phyloP scores from a whole-genome alignment of 2,113 vertebrate genomes.

The Sebastes schlegelii region DNA sequence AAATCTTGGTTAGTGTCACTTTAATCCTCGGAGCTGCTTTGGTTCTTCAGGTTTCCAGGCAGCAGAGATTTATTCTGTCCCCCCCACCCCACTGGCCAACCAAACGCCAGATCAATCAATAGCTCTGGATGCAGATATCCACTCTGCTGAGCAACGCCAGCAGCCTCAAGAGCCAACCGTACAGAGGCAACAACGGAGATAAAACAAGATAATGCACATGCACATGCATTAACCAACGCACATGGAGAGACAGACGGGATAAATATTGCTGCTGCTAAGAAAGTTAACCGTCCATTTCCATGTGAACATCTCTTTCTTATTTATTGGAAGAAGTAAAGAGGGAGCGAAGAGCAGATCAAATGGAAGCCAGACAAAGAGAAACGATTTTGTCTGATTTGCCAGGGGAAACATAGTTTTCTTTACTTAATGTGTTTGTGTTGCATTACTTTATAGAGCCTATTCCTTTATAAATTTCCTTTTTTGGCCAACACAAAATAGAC shows the following conservation, averaged over 20 bases:
- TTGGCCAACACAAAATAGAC: background rate
- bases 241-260: background rate
- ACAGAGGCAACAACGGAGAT: constrained; percentile 12
- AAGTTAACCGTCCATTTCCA: background rate
- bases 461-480: constrained; percentile 17
- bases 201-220: background rate
- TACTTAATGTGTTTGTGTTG: constrained; percentile 7
- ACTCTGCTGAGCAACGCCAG: constrained; percentile 13
- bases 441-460: background rate
- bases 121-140: constrained; percentile 16
- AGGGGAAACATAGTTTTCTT: constrained; percentile 42
- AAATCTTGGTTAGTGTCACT: constrained; percentile 45
- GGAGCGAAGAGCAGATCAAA: background rate
- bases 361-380: background rate
- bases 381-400: background rate
- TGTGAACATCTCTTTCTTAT: background rate
- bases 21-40: constrained; percentile 24
- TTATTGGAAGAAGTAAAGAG: background rate
- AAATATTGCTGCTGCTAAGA: background rate
- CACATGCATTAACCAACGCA: background rate
- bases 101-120: constrained; percentile 42
- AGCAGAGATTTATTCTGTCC: constrained; percentile 20
- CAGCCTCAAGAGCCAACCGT: constrained; percentile 10
- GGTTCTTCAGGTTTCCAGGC: constrained; percentile 11
- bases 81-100: background rate